Evolutionary conservation across 2,888 invertebrate genomes (phyloP).

Genomic region (Heterodera filipjevi): DNA sequence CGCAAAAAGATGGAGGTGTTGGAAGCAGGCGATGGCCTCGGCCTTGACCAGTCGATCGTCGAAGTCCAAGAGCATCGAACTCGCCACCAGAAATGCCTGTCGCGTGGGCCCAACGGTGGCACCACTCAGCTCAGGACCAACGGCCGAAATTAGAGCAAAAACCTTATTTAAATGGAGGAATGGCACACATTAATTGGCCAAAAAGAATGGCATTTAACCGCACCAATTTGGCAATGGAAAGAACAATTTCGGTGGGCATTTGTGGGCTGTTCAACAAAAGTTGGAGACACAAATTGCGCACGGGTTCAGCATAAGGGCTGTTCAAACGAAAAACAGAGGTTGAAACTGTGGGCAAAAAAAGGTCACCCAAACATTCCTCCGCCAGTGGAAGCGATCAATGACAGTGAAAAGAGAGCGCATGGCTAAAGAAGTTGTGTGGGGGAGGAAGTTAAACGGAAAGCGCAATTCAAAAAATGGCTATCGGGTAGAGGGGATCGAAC

Average conservation of each 20-base stretch:
- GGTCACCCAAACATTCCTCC: constrained; percentile 86
- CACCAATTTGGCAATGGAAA: constrained; percentile 60
- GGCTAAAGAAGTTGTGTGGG: constrained; percentile 71
- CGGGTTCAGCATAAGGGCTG: constrained; percentile 89
- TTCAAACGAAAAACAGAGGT: too few species aligned
- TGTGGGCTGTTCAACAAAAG: constrained; percentile 68
- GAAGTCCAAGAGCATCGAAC: constrained; percentile 81
- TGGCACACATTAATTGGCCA: too few species aligned
- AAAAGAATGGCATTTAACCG: neutral
- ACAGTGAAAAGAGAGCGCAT: constrained; percentile 93
- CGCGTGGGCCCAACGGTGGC: constrained; percentile 75
- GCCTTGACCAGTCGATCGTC: constrained; percentile 78
- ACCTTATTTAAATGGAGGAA: constrained; percentile 71
- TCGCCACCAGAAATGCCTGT: constrained; percentile 86
- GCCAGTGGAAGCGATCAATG: constrained; percentile 92
- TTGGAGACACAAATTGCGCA: constrained; percentile 85
- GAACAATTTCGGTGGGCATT: constrained; percentile 56
- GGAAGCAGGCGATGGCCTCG: constrained; percentile 91
- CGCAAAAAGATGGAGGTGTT: constrained; percentile 96
- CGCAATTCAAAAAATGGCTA: too few species aligned
- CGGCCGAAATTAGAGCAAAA: constrained; percentile 92
- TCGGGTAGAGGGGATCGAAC: too few species aligned
- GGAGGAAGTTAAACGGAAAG: too few species aligned
- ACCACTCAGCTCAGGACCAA: constrained; percentile 95
- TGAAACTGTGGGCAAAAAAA: neutral